Percentiles rank a stretch among this genome's conserved stretches.
Conservation (phyloP, 2,113 vertebrate genomes). For the Apteryx mantelli region DNA sequence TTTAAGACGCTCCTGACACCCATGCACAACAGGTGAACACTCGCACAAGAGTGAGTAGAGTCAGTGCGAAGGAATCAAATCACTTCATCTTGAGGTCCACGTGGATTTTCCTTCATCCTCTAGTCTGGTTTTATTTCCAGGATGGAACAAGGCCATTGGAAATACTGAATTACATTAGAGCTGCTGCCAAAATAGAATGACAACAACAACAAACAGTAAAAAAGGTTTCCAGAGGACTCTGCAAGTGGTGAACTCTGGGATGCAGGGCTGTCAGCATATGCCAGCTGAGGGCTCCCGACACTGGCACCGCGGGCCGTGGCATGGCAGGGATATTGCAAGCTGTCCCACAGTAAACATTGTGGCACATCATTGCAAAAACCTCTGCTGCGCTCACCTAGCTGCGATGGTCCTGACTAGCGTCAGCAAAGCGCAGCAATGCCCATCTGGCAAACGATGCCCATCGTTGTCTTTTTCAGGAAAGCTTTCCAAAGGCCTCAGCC, state of each 20-base stretch:
- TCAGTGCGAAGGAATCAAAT: background rate
- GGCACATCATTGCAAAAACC: background rate
- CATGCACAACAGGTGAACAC: background rate
- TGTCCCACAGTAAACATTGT: accelerated
- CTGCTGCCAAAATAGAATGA: background rate
- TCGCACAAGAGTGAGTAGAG: background rate
- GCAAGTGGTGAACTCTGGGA: background rate
- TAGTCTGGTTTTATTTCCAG: background rate
- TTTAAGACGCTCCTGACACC: background rate
- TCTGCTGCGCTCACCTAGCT: background rate
- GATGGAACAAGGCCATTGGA: background rate
- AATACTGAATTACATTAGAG: slow-evolving; percentile 23
- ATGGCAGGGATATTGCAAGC: background rate
- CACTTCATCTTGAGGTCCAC: background rate
- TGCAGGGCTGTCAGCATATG: background rate
- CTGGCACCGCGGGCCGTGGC: background rate
- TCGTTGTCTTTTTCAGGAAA: background rate
- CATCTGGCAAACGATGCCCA: accelerated
- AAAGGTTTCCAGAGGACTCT: background rate
- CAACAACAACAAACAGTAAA: background rate
- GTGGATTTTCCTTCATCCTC: background rate
- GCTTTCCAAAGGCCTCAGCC: background rate
- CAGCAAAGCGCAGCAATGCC: background rate
- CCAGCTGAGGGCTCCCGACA: background rate
- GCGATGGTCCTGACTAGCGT: background rate